Percentiles rank a stretch among this genome's conserved stretches.
These are phyloP conservation scores for Trichogramma evanescens DNA, from an alignment of 2,888 invertebrate species.

Conservation along the genomic window DNA sequence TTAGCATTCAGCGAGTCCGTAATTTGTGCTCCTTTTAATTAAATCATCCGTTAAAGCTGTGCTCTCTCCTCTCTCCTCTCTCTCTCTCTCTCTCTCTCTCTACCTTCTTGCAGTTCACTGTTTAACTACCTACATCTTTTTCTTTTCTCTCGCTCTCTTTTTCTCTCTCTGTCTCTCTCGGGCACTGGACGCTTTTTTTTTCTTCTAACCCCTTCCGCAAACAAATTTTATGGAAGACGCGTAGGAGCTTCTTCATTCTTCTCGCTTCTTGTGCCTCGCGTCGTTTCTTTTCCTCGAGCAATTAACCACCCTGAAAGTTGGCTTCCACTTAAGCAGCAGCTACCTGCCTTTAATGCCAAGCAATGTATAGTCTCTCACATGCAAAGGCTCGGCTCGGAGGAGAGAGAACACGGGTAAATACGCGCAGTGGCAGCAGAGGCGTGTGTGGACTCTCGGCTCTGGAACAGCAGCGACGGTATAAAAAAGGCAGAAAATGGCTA, in stretches of 20 bases:
- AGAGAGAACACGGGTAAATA: no score
- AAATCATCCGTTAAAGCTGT: conserved; percentile 46
- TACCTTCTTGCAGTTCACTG: no score
- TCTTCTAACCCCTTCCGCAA: conserved; percentile 26
- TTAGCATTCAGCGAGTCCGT: conserved; percentile 47
- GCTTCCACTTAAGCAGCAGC: conserved; percentile 18
- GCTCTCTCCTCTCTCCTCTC: conserved; percentile 20
- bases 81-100: conserved; percentile 7
- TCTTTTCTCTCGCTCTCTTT: conserved; percentile 20
- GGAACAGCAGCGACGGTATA: not conserved
- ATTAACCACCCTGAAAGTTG: conserved; percentile 34
- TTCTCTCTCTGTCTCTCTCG: conserved; percentile 5
- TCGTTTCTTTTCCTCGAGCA: conserved; percentile 27
- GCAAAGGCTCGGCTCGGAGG: not conserved
- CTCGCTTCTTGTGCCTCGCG: conserved; percentile 16
- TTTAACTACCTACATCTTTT: conserved; percentile 14
- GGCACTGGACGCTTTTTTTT: not conserved
- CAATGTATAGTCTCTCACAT: not conserved
- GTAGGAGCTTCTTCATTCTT: conserved; percentile 22
- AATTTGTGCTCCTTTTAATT: conserved; percentile 49
- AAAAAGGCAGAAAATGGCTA: conserved; percentile 15
- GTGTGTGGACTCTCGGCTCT: no score
- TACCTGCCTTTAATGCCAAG: conserved; percentile 6
- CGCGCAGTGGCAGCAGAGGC: no score
- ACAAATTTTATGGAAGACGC: conserved; percentile 41